phyloP scores from a whole-genome alignment of 2,888 invertebrate genomes.

The Rhimphoctona megacephalus region DNA sequence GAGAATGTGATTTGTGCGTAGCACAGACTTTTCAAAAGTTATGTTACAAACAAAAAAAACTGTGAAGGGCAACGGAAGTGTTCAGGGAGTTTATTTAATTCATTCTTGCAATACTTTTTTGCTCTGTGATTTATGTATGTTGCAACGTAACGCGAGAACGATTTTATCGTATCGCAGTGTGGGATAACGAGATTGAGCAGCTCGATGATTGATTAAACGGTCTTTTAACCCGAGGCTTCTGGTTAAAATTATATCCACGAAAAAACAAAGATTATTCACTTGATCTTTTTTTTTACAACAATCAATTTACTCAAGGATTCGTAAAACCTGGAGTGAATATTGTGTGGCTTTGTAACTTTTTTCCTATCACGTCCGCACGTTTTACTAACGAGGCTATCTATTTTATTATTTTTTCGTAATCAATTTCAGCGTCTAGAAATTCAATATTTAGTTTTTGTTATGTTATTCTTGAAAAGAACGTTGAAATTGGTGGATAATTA shows the following conservation, averaged over 20 bases:
- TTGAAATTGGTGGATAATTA: not conserved
- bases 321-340: not conserved
- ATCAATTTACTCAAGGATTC: constrained; percentile 18
- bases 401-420: not conserved
- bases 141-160: constrained; percentile 35
- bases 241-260: constrained; percentile 18
- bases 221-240: constrained; percentile 24
- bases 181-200: constrained; percentile 38
- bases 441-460: not conserved
- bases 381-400: constrained; percentile 4
- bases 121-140: constrained; percentile 28
- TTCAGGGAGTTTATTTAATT: constrained; percentile 19
- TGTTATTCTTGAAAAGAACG: not conserved
- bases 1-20: constrained; percentile 33
- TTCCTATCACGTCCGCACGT: not conserved
- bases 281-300: not conserved
- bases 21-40: constrained; percentile 17
- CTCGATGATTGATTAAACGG: constrained; percentile 51
- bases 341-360: constrained; percentile 11
- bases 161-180: constrained; percentile 26
- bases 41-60: constrained; percentile 12
- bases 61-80: constrained; percentile 49
- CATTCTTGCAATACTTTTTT: constrained; percentile 28
- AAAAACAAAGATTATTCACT: not conserved
- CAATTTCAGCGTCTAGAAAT: not conserved